Percentiles rank a stretch among this genome's conserved stretches.
phyloP scores from a whole-genome alignment of 2,113 vertebrate genomes.

The Barnardius zonarius region DNA sequence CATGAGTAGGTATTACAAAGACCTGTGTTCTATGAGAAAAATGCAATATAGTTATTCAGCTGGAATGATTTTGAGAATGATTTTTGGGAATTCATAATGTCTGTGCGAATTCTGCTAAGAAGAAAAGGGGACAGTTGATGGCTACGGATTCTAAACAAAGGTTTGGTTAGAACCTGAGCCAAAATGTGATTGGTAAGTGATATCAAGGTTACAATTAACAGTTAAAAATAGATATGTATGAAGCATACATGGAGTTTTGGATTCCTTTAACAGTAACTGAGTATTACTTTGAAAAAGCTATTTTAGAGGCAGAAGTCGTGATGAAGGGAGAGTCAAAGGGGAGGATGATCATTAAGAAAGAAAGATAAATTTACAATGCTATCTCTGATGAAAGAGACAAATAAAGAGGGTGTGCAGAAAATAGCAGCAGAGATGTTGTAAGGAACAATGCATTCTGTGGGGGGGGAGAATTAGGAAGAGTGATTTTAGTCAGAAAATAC shows the following conservation, averaged over 20 bases:
- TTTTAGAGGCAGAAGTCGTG: neutral
- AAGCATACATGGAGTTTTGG: neutral
- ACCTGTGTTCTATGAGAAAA: neutral
- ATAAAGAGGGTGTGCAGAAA: neutral
- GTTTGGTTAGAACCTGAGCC: neutral
- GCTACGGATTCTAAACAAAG: neutral
- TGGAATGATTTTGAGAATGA: neutral
- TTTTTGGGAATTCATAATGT: neutral
- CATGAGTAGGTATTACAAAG: neutral
- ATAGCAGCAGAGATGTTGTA: neutral
- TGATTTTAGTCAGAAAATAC: neutral
- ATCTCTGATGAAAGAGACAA: neutral
- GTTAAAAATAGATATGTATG: neutral
- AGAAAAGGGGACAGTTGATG: neutral
- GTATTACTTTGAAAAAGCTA: neutral
- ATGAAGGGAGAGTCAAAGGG: neutral
- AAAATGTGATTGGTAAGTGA: neutral
- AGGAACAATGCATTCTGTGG: neutral
- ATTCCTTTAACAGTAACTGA: neutral
- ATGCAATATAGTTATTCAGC: neutral
- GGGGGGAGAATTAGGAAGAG: neutral
- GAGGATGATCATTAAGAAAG: neutral
- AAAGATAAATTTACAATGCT: neutral
- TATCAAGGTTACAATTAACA: neutral
- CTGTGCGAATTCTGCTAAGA: neutral